These are phyloP conservation scores for Synanthedon tipuliformis DNA, from an alignment of 2,888 invertebrate species.

Conservation along the genomic window DNA sequence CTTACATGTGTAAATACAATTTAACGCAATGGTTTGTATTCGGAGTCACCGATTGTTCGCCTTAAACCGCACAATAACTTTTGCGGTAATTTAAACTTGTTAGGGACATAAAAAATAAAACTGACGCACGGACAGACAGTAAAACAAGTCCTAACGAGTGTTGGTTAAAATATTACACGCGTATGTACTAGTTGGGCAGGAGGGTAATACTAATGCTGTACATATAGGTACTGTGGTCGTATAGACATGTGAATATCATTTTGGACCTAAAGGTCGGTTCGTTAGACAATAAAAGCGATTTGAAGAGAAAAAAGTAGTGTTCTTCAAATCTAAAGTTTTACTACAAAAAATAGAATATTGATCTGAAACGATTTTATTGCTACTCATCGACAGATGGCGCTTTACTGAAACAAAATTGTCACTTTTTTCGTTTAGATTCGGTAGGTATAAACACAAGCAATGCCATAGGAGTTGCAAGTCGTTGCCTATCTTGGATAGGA, in stretches of 20 bases:
- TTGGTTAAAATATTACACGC: constrained; percentile 17
- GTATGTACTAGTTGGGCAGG: constrained; percentile 16
- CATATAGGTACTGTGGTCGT: background rate
- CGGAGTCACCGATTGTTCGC: constrained; percentile 8
- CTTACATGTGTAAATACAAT: too few relatives aligned
- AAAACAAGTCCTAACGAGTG: constrained; percentile 45
- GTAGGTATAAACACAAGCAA: too few relatives aligned
- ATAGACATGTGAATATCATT: too few relatives aligned
- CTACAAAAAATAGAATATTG: background rate
- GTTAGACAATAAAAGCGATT: too few relatives aligned
- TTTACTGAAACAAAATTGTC: constrained; percentile 3
- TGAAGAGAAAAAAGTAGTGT: too few relatives aligned
- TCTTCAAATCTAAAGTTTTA: too few relatives aligned
- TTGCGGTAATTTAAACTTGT: constrained; percentile 23
- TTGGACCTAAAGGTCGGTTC: too few relatives aligned
- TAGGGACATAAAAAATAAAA: constrained; percentile 29
- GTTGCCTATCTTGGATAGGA: too few relatives aligned
- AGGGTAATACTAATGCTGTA: constrained; percentile 1
- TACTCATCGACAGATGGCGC: constrained; percentile 55
- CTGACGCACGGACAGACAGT: constrained; percentile 25
- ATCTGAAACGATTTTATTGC: constrained; percentile 12
- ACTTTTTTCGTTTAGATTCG: too few relatives aligned
- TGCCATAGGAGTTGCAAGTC: too few relatives aligned
- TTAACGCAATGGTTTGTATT: background rate
- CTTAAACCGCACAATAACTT: constrained; percentile 6